Percentiles rank a stretch among this genome's conserved stretches.
These are phyloP conservation scores for Orius laevigatus DNA, from an alignment of 1,140 invertebrate genomes.

Conservation along the genomic window DNA sequence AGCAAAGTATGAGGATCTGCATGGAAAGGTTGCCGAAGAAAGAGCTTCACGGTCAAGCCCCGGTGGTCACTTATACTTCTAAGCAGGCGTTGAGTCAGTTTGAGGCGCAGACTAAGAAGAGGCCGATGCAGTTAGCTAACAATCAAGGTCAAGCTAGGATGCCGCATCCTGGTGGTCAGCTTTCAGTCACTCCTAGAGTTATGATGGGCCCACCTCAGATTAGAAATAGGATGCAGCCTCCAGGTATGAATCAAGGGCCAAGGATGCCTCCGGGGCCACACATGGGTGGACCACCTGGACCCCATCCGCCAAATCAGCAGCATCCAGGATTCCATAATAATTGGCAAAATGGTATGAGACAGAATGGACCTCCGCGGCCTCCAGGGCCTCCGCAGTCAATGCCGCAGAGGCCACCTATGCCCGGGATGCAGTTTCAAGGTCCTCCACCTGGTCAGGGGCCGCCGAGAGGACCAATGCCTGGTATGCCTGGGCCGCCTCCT, in stretches of 20 bases:
- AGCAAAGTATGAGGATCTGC: slow-evolving; percentile 72
- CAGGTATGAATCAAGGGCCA: slow-evolving; percentile 39
- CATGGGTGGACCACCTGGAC: slow-evolving; percentile 18
- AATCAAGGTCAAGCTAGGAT: slow-evolving; percentile 18
- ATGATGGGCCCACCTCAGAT: slow-evolving; percentile 29
- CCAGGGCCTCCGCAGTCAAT: slow-evolving; percentile 11
- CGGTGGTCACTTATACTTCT: slow-evolving; percentile 85
- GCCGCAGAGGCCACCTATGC: slow-evolving; percentile 1
- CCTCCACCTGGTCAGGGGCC: slow-evolving; percentile 36
- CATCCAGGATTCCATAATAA: slow-evolving; percentile 35
- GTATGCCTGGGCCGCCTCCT: slow-evolving; percentile 29
- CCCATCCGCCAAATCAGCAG: slow-evolving; percentile 26
- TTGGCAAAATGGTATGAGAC: slow-evolving; percentile 32
- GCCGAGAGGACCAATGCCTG: slow-evolving; percentile 41
- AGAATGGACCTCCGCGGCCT: slow-evolving; percentile 15
- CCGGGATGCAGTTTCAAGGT: slow-evolving; percentile 29
- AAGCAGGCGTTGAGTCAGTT: slow-evolving; percentile 73
- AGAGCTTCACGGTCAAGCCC: slow-evolving; percentile 87
- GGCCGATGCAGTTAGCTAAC: slow-evolving; percentile 44
- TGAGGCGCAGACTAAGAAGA: slow-evolving; percentile 79
- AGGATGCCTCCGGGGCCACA: slow-evolving; percentile 25
- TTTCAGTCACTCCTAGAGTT: slow-evolving; percentile 13
- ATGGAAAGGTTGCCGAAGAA: slow-evolving; percentile 88
- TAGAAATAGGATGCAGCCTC: slow-evolving; percentile 28
- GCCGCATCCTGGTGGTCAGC: slow-evolving; percentile 14